Percentiles rank a stretch among this genome's conserved stretches.
Conservation (phyloP, 2,888 invertebrate genomes). For the Nomada hirtipes region DNA sequence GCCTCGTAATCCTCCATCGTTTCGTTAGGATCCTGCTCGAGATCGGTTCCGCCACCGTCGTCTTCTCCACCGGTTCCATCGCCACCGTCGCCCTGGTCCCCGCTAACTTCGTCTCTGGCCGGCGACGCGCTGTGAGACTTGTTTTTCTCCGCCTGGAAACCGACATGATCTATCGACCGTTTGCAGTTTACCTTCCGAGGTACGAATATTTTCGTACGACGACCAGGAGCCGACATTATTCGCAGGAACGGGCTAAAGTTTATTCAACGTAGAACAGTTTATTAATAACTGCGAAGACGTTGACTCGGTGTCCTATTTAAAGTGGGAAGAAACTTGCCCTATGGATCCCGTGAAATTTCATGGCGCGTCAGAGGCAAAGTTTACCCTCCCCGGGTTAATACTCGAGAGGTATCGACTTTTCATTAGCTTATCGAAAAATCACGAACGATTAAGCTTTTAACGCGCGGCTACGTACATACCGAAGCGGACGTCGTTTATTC, state of each 20-base stretch:
- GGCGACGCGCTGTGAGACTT: constrained; percentile 88
- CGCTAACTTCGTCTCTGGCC: constrained; percentile 86
- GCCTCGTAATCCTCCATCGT: constrained; percentile 89
- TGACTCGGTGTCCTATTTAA: constrained; percentile 12
- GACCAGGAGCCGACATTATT: too few relatives aligned
- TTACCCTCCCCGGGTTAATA: constrained; percentile 33
- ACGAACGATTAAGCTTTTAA: constrained; percentile 52
- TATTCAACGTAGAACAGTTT: not conserved
- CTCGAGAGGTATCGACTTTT: constrained; percentile 47
- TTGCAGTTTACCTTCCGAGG: not conserved
- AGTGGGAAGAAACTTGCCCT: constrained; percentile 3
- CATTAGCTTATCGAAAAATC: constrained; percentile 47
- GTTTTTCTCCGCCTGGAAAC: constrained; percentile 85
- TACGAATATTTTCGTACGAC: not conserved
- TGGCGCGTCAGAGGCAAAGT: not conserved
- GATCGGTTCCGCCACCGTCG: constrained; percentile 86
- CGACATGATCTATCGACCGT: too few relatives aligned
- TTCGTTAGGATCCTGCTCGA: constrained; percentile 88
- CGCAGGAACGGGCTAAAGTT: not conserved
- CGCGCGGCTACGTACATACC: constrained; percentile 12
- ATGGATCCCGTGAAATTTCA: constrained; percentile 19
- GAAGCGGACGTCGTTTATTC: constrained; percentile 20
- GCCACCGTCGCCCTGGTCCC: constrained; percentile 88
- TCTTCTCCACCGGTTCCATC: constrained; percentile 86
- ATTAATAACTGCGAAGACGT: constrained; percentile 20